Evolutionary conservation across 1,140 invertebrate genomes (phyloP).

Genomic region (Chelonus insularis): DNA sequence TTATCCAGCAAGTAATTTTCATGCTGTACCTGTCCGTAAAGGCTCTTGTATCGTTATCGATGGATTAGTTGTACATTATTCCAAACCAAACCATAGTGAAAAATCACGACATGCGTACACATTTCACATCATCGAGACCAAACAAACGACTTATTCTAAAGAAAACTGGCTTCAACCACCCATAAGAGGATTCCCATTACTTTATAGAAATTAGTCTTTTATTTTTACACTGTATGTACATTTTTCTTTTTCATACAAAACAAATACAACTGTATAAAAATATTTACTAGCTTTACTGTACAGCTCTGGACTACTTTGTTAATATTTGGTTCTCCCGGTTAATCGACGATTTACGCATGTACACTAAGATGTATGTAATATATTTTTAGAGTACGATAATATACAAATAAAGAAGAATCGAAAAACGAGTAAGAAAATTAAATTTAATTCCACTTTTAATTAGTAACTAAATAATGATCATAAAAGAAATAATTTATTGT

Average conservation of each 20-base stretch:
- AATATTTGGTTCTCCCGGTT: too few relatives aligned
- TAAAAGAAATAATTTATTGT: neutral
- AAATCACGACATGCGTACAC: constrained; percentile 92
- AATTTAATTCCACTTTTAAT: neutral
- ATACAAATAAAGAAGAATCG: too few relatives aligned
- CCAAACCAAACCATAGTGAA: constrained; percentile 80
- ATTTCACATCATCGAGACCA: constrained; percentile 88
- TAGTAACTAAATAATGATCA: neutral
- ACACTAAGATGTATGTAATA: too few relatives aligned
- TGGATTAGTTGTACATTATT: constrained; percentile 92
- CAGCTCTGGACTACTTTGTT: too few relatives aligned
- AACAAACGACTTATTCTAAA: constrained; percentile 73
- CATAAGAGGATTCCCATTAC: constrained; percentile 64
- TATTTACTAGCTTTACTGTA: too few relatives aligned
- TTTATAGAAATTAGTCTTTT: constrained; percentile 62
- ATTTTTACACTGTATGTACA: too few relatives aligned
- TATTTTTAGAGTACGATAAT: too few relatives aligned
- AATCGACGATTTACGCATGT: too few relatives aligned
- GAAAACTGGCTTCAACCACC: constrained; percentile 86
- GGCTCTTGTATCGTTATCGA: constrained; percentile 89
- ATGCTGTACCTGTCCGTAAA: constrained; percentile 77
- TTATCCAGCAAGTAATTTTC: constrained; percentile 78
- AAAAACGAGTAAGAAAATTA: too few relatives aligned
- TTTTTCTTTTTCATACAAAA: too few relatives aligned
- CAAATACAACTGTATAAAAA: too few relatives aligned